Evolutionary conservation across 92 coral and sea anemone genomes (phyloP).

Genomic region (Parazoanthus darwini): DNA sequence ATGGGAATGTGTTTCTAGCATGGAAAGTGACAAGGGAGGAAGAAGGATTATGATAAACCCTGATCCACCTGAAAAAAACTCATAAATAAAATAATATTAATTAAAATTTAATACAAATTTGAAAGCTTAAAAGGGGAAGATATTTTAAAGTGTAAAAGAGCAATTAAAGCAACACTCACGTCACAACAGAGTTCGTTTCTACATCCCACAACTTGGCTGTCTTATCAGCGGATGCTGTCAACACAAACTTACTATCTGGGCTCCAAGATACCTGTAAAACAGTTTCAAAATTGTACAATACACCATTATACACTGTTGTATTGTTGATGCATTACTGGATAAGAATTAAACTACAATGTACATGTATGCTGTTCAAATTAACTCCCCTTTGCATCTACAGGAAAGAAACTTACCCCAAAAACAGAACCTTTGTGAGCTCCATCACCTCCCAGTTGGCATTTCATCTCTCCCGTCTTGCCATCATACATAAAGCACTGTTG

Average conservation of each 20-base stretch:
- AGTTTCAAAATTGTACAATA: neutral
- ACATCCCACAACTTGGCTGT: slow-evolving; percentile 94
- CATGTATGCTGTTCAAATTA: too few relatives aligned
- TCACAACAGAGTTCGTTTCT: slow-evolving; percentile 56
- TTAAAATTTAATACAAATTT: too few relatives aligned
- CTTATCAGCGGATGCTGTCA: slow-evolving; percentile 94
- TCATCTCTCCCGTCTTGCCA: slow-evolving; percentile 77
- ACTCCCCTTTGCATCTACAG: too few relatives aligned
- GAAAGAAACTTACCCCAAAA: slow-evolving; percentile 69
- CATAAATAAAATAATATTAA: too few relatives aligned
- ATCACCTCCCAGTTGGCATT: slow-evolving; percentile 56
- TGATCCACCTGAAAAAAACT: too few relatives aligned
- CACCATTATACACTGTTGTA: too few relatives aligned
- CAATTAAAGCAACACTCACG: slow-evolving; percentile 57
- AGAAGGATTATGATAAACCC: too few relatives aligned
- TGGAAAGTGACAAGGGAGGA: too few relatives aligned
- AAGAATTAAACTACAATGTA: neutral
- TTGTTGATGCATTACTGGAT: too few relatives aligned
- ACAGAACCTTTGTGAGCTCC: slow-evolving; percentile 85
- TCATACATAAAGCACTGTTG: slow-evolving; percentile 70
- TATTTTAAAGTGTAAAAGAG: neutral
- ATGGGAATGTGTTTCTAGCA: too few relatives aligned
- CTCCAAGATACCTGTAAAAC: slow-evolving; percentile 79
- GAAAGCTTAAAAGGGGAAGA: too few relatives aligned
- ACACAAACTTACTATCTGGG: slow-evolving; percentile 70